Evolutionary conservation across 2,797 vertebrate species (phyloP), one percentile per base, ranked within the genome.

Genomic region (Takifugu rubripes): DNA sequence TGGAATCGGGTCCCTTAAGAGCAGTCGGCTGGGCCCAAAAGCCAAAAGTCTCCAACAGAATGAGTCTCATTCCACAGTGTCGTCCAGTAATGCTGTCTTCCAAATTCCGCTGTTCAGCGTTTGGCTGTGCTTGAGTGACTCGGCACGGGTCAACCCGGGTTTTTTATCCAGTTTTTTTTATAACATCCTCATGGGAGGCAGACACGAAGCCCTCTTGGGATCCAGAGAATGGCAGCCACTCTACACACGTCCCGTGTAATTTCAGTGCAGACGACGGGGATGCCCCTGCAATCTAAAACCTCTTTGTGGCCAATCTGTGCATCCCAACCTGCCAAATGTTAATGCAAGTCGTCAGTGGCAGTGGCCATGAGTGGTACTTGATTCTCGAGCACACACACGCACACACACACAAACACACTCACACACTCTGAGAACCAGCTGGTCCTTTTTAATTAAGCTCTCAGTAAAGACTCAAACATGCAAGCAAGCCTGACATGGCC

Each of bases 391-490:
- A 54, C 27, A 33, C 25, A 25, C 53, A 27, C 50, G 29, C 47
- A 25, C 25, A 49, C 50, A 43, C 29, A 49, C 42, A 47, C 21
- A 31, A 24, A 56, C 57, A 63, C 49, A 48, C 46, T 40, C 40
- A 60, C 33, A 48, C 33, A 53, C 36, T 29, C 53, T 64, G 27
- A 61, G 58, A 54, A 66, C 81, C 81, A 86, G 79, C 82, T 87
- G 83, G 51, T 68, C 25, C 51, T 33, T 56, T 52, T 72, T 82
- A 63, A 79, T 84, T 79, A 86, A 68, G 57, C 52, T 69, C 56
- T 56, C 47, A 56, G 50, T 52, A 9, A 51, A 61, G 10, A 2
- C 49, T 0, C 58, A 17, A 21, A 17, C 11, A n/a, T 17, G 56
- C 63, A 59, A 68, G 59, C n/a, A 68, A 46, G 53, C 53, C 63